phyloP scores from a whole-genome alignment of 2,113 vertebrate genomes.

The Hemibagrus wyckioides region DNA sequence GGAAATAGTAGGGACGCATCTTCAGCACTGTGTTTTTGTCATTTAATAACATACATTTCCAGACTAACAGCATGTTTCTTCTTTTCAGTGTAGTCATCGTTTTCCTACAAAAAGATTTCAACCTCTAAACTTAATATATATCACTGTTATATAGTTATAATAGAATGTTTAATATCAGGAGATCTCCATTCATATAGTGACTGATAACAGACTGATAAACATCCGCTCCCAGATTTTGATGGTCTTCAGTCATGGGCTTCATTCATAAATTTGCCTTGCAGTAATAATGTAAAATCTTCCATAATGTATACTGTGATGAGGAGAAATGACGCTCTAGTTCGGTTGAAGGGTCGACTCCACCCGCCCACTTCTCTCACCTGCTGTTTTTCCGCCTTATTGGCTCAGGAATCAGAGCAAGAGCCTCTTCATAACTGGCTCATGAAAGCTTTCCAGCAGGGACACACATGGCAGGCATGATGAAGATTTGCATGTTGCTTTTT shows the following conservation, averaged over 20 bases:
- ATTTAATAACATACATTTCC: background rate
- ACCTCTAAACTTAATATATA: background rate
- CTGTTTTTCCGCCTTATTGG: background rate
- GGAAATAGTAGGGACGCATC: background rate
- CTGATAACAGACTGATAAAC: too few species aligned
- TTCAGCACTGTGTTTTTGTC: background rate
- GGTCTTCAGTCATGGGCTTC: background rate
- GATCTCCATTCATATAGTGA: too few species aligned
- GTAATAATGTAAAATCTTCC: background rate
- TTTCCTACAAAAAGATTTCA: background rate
- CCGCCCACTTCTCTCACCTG: background rate
- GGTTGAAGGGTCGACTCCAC: background rate
- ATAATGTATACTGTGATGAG: background rate
- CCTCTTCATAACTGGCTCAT: constrained; percentile 6
- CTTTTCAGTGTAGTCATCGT: background rate
- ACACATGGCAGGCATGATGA: constrained; percentile 10
- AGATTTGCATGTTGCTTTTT: constrained; percentile 13
- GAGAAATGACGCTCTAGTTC: background rate
- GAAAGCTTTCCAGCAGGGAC: constrained; percentile 2
- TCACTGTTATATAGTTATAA: background rate
- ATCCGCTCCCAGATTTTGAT: background rate
- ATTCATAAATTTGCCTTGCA: background rate
- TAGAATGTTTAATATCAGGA: background rate
- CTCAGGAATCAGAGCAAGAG: background rate
- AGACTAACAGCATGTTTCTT: background rate